Evolutionary conservation across 2,888 invertebrate genomes (phyloP).

Genomic region (Amphiduros pacificus): DNA sequence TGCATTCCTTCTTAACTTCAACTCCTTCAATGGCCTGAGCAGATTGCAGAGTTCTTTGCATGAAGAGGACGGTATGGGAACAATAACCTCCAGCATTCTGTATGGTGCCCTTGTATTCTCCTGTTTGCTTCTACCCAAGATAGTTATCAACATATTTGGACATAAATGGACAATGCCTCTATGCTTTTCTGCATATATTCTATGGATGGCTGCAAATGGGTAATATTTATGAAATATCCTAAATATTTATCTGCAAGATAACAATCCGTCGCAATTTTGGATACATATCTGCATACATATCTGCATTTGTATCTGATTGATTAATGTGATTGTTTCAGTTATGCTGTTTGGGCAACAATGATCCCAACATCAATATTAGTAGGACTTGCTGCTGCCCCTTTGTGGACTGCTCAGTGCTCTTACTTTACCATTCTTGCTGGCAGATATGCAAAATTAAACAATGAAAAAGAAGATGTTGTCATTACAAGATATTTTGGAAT

Average conservation of each 20-base stretch:
- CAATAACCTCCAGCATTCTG: conserved; percentile 84
- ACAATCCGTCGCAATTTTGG: too few species aligned
- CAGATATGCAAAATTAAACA: neutral
- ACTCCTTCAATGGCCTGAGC: conserved; percentile 78
- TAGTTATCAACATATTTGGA: conserved; percentile 36
- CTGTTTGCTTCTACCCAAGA: conserved; percentile 78
- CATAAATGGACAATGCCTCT: conserved; percentile 89
- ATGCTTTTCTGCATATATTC: conserved; percentile 89
- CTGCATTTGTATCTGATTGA: too few species aligned
- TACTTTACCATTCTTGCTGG: conserved; percentile 67
- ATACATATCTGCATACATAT: too few species aligned
- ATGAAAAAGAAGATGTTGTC: neutral
- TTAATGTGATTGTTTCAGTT: too few species aligned
- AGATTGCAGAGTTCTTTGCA: conserved; percentile 84
- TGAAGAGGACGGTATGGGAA: conserved; percentile 84
- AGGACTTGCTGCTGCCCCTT: conserved; percentile 92
- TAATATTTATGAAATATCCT: too few species aligned
- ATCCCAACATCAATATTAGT: conserved; percentile 79
- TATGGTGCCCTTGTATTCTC: conserved; percentile 92
- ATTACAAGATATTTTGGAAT: neutral
- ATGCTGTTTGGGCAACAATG: conserved; percentile 70
- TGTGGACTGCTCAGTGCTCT: conserved; percentile 99
- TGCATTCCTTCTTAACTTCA: conserved; percentile 93
- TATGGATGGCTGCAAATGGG: conserved; percentile 93
- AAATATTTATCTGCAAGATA: too few species aligned